Evolutionary conservation across 1,140 invertebrate species (phyloP), one percentile per base, ranked within the genome.

Genomic region (Pygmarrhopalites habei): DNA sequence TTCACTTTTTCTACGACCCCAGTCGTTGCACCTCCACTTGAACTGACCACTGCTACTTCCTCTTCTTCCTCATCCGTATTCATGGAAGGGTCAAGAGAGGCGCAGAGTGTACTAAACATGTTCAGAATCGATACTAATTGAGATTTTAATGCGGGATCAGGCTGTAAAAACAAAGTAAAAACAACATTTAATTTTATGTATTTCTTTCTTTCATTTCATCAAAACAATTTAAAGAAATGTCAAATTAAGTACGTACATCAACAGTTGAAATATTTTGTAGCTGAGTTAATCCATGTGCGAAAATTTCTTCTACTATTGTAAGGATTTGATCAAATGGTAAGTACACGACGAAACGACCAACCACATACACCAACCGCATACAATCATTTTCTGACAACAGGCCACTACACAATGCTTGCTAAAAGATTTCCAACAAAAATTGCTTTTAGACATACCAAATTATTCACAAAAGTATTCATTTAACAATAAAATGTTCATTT

Each of bases 241-340:
- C n/a, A n/a, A n/a, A n/a, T n/a, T n/a, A n/a, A n/a, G n/a, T 26
- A 5, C 51, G 7, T 53, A 53, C 51, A 12, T 53, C 51, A 53
- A 55, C 26, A 3, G 59, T 28, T 23, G 69, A 60, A 28, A 67
- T 63, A 17, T 30, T 44, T 44, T 70, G 69, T 14, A 70, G 61
- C 30, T 64, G 61, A 21, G 57, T 47, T 19, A 70, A 43, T 39
- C 56, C 64, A n/a, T 65, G 69, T n/a, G 69, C 49, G 60, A 70
- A 70, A 28, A 70, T 67, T 61, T 70, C 69, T 41, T 68, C 65
- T 1, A 68, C 65, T 4, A 58, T 63, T 4, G 60, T 59, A 21
- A 70, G 60, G 1, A 68, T 62, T 68, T 70, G 65, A 26, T 70
- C 69, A 7, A 29, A 29, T n/a, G 69, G 69, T 60, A 70, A 59